Percentiles rank a stretch among this genome's conserved stretches.
Conservation (phyloP, 2,888 invertebrate genomes). For the Dione vanillae region DNA sequence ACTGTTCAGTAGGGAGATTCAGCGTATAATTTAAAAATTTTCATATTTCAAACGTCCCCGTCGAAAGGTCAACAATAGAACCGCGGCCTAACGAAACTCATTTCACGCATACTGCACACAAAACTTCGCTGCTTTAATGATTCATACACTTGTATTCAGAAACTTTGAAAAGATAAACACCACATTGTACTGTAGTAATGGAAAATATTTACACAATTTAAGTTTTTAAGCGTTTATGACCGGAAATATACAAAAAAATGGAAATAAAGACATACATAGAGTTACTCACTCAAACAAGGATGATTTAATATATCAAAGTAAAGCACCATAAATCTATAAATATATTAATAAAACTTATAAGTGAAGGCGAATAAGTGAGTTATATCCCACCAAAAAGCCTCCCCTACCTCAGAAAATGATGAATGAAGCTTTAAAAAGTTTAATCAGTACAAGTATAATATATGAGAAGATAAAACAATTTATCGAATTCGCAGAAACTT, state of each 20-base stretch:
- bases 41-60: slow-evolving; percentile 22
- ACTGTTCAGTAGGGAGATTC: background rate
- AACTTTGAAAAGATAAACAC: slow-evolving; percentile 29
- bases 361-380: too few species aligned
- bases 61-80: slow-evolving; percentile 36
- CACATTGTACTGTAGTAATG: slow-evolving; percentile 16
- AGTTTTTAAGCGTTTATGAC: slow-evolving; percentile 16
- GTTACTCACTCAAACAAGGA: too few species aligned
- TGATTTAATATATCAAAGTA: too few species aligned
- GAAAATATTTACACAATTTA: slow-evolving; percentile 18
- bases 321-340: too few species aligned
- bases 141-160: slow-evolving; percentile 31
- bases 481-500: slow-evolving; percentile 29
- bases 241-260: background rate
- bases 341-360: too few species aligned
- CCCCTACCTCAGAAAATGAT: too few species aligned
- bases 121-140: slow-evolving; percentile 24
- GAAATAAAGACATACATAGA: too few species aligned
- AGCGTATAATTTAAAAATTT: slow-evolving; percentile 8
- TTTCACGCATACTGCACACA: slow-evolving; percentile 37
- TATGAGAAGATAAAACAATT: slow-evolving; percentile 27
- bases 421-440: background rate
- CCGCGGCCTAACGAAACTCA: slow-evolving; percentile 33
- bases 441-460: background rate
- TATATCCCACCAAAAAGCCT: too few species aligned